Conservation (phyloP, 2,797 vertebrate species). For the Sebastes goodei region DNA sequence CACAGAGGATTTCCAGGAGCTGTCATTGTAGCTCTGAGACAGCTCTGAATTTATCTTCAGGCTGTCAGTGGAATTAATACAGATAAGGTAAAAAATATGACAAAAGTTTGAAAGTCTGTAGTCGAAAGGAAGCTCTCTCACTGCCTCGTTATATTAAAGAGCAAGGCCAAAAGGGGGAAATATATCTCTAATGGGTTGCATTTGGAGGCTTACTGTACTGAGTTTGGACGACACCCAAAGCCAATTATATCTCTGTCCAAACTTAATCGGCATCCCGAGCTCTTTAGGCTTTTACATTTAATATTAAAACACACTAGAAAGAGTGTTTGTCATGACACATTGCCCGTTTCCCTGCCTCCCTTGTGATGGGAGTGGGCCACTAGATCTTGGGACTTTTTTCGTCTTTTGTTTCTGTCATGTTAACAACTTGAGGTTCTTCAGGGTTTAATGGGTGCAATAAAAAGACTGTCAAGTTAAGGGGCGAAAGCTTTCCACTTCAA, state of each 20-base stretch:
- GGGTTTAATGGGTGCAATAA: conserved; percentile 67
- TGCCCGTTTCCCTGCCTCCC: conserved; percentile 7
- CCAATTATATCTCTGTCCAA: conserved; percentile 76
- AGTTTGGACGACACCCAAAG: conserved; percentile 66
- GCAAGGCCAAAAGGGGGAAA: conserved; percentile 49
- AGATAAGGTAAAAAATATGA: conserved; percentile 80
- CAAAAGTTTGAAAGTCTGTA: conserved; percentile 76
- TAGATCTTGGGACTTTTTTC: conserved; percentile 30
- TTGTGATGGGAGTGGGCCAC: conserved; percentile 17
- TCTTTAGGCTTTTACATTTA: conserved; percentile 61
- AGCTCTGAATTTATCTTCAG: conserved; percentile 80
- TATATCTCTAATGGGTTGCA: conserved; percentile 70
- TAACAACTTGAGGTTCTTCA: conserved; percentile 66
- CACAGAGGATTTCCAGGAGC: conserved; percentile 72
- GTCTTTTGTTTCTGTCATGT: conserved; percentile 61
- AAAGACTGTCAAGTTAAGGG: conserved; percentile 58
- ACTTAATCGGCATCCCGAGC: conserved; percentile 68
- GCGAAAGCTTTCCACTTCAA: conserved; percentile 39
- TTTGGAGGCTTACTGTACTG: conserved; percentile 56
- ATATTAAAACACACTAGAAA: conserved; percentile 38
- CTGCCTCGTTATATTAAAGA: conserved; percentile 67
- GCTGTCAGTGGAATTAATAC: conserved; percentile 82
- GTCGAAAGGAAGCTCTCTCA: conserved; percentile 63
- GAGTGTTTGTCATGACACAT: conserved; percentile 52
- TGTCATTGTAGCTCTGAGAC: conserved; percentile 74